These are phyloP conservation scores for Varanus salvator DNA, from an alignment of 2,113 vertebrate genomes.

Conservation along the genomic window DNA sequence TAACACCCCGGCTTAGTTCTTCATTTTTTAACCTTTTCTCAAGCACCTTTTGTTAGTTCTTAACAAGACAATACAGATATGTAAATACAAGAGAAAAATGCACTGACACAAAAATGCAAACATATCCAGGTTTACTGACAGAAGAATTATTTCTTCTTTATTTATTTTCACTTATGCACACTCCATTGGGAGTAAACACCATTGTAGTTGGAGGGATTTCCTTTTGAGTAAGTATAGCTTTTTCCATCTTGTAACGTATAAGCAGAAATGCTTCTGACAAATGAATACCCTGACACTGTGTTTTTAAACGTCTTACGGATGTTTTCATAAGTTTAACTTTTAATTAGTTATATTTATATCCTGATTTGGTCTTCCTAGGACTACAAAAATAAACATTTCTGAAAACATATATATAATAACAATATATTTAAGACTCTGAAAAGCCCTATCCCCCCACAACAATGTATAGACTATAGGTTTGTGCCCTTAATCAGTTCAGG, in stretches of 20 bases:
- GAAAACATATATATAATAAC: slow-evolving; percentile 8
- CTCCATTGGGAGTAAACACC: neutral
- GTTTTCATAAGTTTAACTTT: slow-evolving; percentile 12
- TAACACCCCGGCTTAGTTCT: too few relatives aligned
- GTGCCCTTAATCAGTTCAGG: slow-evolving; percentile 4
- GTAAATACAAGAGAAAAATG: too few relatives aligned
- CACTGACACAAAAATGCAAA: too few relatives aligned
- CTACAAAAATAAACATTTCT: slow-evolving; percentile 49
- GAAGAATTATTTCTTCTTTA: neutral
- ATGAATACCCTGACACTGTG: neutral
- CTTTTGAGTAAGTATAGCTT: neutral
- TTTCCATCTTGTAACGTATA: neutral
- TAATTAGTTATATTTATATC: slow-evolving; percentile 31
- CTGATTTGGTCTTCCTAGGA: slow-evolving; percentile 15
- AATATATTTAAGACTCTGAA: too few relatives aligned
- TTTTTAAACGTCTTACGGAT: slow-evolving; percentile 34
- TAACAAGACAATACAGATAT: too few relatives aligned
- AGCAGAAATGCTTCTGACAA: neutral
- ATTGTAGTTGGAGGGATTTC: neutral
- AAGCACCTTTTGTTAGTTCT: too few relatives aligned
- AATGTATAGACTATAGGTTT: too few relatives aligned
- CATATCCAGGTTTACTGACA: neutral
- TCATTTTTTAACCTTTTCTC: too few relatives aligned
- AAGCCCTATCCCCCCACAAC: too few relatives aligned
- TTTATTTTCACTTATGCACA: neutral